Evolutionary conservation across 2,797 vertebrate genomes (phyloP).

Genomic region (Rachycentron canadum): DNA sequence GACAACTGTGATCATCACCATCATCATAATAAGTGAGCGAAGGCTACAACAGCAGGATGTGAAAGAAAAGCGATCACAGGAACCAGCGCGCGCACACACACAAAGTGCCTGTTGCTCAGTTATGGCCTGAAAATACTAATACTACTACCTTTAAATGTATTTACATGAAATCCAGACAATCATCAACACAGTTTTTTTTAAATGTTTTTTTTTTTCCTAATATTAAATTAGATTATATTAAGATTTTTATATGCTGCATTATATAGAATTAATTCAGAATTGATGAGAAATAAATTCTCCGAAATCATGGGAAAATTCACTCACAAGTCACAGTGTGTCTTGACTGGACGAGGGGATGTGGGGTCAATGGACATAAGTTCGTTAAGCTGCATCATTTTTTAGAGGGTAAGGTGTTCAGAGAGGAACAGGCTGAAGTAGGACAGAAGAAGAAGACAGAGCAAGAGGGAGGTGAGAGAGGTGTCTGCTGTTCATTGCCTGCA

Average conservation of each 20-base stretch:
- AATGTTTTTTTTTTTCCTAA: neutral
- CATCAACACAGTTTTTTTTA: neutral
- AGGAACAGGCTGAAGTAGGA: neutral
- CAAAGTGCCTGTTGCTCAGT: neutral
- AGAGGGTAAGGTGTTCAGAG: neutral
- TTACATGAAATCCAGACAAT: neutral
- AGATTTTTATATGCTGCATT: neutral
- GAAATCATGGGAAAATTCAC: neutral
- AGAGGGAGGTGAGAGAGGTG: conserved; percentile 54
- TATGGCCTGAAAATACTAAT: neutral
- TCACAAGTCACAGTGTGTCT: neutral
- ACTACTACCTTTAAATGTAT: neutral
- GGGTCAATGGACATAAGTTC: conserved; percentile 2
- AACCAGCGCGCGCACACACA: neutral
- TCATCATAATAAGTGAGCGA: neutral
- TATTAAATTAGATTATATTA: neutral
- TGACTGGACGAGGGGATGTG: neutral
- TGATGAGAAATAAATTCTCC: neutral
- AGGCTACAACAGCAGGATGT: neutral
- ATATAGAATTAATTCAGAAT: neutral
- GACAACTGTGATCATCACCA: neutral
- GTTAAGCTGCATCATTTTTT: neutral
- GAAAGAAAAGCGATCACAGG: neutral
- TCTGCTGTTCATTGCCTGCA: conserved; percentile 65
- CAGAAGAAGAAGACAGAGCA: conserved; percentile 23